phyloP scores from a whole-genome alignment of 2,113 vertebrate genomes.

The Tyrannus savana region DNA sequence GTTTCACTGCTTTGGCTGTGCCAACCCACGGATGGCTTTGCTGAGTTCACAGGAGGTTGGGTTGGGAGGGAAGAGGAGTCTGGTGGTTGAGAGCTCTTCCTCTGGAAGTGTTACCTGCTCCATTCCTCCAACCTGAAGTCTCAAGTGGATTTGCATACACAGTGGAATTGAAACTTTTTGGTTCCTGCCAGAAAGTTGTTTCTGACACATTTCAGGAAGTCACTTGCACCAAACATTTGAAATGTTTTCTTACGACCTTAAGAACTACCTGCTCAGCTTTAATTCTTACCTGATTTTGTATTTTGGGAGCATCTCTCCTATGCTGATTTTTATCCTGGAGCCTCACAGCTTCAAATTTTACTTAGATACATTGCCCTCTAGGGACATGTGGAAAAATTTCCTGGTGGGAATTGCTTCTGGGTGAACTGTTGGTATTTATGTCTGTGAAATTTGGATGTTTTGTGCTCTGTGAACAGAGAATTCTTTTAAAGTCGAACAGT shows the following conservation, averaged over 20 bases:
- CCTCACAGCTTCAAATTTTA: neutral
- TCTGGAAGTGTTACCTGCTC: neutral
- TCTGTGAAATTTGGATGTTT: neutral
- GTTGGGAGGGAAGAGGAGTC: neutral
- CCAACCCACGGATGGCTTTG: neutral
- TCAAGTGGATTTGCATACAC: neutral
- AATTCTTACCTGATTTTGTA: neutral
- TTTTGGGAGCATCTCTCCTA: neutral
- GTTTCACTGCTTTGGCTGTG: neutral
- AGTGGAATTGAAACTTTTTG: neutral
- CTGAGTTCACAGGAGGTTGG: neutral
- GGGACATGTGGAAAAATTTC: neutral
- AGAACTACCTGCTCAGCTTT: neutral
- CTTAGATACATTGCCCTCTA: neutral
- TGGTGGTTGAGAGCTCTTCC: neutral
- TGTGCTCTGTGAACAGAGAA: neutral
- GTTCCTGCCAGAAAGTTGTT: neutral
- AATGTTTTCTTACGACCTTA: neutral
- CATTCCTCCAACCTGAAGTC: neutral
- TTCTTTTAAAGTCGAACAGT: neutral
- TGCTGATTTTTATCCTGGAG: neutral
- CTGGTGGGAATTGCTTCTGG: neutral
- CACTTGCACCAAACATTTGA: fast-evolving
- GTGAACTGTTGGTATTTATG: neutral
- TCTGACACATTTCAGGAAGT: neutral